These are phyloP conservation scores for Hirudinaria manillensis DNA, from an alignment of 2,888 invertebrate genomes.

Conservation along the genomic window DNA sequence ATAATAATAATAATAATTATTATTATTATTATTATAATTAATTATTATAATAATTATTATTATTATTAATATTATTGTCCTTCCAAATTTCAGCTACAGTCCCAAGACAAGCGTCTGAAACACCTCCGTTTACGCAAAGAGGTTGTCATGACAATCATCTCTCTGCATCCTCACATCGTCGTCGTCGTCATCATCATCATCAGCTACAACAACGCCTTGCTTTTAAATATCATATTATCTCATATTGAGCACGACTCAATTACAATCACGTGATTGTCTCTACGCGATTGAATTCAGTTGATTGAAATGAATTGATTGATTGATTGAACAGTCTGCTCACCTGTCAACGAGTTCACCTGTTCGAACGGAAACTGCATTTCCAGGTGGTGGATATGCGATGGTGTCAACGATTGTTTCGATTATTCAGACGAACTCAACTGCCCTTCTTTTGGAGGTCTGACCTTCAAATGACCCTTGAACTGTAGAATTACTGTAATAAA, in stretches of 20 bases:
- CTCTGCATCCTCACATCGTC: background rate
- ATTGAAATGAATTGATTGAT: no score
- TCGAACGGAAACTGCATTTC: conserved; percentile 21
- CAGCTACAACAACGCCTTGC: background rate
- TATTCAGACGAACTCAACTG: conserved; percentile 23
- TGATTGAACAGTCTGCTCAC: background rate
- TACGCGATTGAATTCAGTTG: no score
- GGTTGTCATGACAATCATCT: background rate
- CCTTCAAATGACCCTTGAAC: background rate
- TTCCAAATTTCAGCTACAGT: no score
- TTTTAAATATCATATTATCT: background rate
- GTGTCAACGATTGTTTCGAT: conserved; percentile 23
- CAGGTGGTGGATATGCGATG: conserved; percentile 24
- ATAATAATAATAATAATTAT: no score
- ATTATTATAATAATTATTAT: no score
- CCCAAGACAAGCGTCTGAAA: background rate
- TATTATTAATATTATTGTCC: no score
- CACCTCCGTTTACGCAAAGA: background rate
- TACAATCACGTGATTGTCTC: no score
- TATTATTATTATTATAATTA: no score
- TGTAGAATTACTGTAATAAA: no score
- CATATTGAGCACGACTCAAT: no score
- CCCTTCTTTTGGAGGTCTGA: background rate
- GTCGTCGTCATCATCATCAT: background rate
- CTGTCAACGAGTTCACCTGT: conserved; percentile 20